phyloP scores from a whole-genome alignment of 2,797 vertebrate genomes.

The Eupleurogrammus muticus region DNA sequence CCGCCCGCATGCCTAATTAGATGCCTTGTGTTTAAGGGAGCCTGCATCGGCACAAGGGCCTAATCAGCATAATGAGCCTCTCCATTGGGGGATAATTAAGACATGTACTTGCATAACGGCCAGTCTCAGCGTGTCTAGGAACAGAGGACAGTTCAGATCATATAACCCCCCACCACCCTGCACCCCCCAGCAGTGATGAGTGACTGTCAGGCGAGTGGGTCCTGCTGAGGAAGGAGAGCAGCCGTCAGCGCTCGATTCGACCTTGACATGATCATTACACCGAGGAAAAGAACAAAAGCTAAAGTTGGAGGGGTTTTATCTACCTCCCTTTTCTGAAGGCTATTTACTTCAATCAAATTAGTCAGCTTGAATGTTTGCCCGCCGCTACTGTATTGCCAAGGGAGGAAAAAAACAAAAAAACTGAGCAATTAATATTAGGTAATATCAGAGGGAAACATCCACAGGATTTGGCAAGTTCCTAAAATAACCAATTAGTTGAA shows the following conservation, averaged over 20 bases:
- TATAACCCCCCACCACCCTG: slow-evolving; percentile 32
- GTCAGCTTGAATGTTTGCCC: slow-evolving; percentile 29
- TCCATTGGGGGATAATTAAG: slow-evolving; percentile 80
- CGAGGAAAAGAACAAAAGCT: slow-evolving; percentile 13
- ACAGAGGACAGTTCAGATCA: slow-evolving; percentile 61
- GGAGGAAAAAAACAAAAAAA: slow-evolving; percentile 8
- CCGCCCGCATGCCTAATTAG: slow-evolving; percentile 78
- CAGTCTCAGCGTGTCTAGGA: slow-evolving; percentile 55
- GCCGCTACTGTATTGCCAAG: slow-evolving; percentile 20
- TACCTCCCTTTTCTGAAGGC: slow-evolving; percentile 1
- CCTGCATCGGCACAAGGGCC: slow-evolving; percentile 73
- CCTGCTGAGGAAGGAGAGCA: slow-evolving; percentile 23
- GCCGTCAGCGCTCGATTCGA: slow-evolving; percentile 36
- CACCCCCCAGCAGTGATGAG: slow-evolving; percentile 46
- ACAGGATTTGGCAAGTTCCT: slow-evolving; percentile 14
- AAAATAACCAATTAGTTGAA: slow-evolving; percentile 26
- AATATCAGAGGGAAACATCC: slow-evolving; percentile 26
- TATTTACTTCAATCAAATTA: slow-evolving; percentile 41
- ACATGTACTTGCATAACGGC: slow-evolving; percentile 70
- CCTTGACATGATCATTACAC: slow-evolving; percentile 61
- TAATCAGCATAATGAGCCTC: slow-evolving; percentile 80
- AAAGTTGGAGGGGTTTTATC: slow-evolving; percentile 19
- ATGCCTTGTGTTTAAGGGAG: slow-evolving; percentile 71
- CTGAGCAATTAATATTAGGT: slow-evolving; percentile 16
- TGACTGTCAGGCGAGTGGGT: slow-evolving; percentile 39